Evolutionary conservation across 2,888 invertebrate genomes (phyloP), one percentile per base, ranked within the genome.

Genomic region (Rhingia campestris): DNA sequence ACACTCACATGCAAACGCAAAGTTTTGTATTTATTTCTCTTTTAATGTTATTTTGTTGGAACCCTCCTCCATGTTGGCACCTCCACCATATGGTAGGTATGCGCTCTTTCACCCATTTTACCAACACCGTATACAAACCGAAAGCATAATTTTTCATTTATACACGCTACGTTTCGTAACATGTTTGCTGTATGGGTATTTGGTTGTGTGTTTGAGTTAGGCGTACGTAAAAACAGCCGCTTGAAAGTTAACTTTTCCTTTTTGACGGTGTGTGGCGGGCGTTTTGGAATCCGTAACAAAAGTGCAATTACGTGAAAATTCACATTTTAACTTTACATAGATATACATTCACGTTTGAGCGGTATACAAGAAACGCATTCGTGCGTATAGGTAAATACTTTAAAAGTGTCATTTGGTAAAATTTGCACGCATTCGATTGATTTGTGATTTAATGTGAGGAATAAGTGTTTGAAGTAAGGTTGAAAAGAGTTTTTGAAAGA

Each of bases 351-450:
- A n/a, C 6, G 33, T 10, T 66, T 51, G 47, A 53, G 41, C 22
- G n/a, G 12, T 14, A 14, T 33, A 58, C 47, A 61, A 10, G 67
- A 39, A 51, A 45, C 43, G 33, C 22, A 33, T 7, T 12, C 33
- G 30, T 30, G 35, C 32, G 22, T 22, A 33, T 43, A 10, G 9
- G n/a, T 9, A 22, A n/a, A n/a, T 22, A 22, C 22, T 63, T 72
- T 58, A 45, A 4, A 6, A 47, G 4, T 58, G 58, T 56, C 53
- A 49, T 22, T 82, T 79, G 33, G 63, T 64, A 82, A 69, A 64
- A 69, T 35, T 63, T 53, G 37, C 77, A 82, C 82, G 73, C 69
- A 73, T 22, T 58, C 53, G 30, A 79, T 73, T 63, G 67, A 74
- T 73, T 74, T 81, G 75, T 39, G 66, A 58, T 49, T 43, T 49